Evolutionary conservation across 1,140 invertebrate genomes (phyloP).

Genomic region (Drosophila malerkotliana): DNA sequence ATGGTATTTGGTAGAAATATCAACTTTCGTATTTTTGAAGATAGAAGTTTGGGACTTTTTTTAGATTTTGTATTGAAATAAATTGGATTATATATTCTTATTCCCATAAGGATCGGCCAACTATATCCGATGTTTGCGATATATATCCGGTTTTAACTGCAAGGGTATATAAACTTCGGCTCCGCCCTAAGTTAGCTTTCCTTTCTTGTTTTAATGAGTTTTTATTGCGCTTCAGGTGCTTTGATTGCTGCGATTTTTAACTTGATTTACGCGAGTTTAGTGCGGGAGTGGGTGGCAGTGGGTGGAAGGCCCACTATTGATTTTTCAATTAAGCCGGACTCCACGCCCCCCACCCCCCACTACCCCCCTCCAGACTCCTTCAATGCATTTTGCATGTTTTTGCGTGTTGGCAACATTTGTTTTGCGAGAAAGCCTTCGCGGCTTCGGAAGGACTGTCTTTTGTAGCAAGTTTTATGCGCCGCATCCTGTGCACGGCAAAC

Average conservation of each 20-base stretch:
- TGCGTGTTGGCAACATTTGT: conserved; percentile 68
- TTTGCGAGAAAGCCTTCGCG: conserved; percentile 32
- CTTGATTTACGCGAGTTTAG: conserved; percentile 77
- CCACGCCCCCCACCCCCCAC: background rate
- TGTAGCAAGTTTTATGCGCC: conserved; percentile 73
- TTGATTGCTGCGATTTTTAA: conserved; percentile 81
- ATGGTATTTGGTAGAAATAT: too few species aligned
- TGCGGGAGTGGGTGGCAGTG: conserved; percentile 7
- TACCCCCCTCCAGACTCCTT: background rate
- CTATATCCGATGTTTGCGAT: too few species aligned
- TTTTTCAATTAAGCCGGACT: conserved; percentile 74
- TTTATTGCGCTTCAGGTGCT: conserved; percentile 79
- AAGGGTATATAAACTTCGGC: too few species aligned
- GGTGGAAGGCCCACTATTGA: conserved; percentile 59
- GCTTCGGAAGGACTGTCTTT: conserved; percentile 44
- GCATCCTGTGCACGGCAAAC: conserved; percentile 53
- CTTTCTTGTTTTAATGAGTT: conserved; percentile 82
- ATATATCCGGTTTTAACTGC: too few species aligned
- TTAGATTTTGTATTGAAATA: too few species aligned
- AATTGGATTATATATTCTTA: too few species aligned
- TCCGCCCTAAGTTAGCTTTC: too few species aligned
- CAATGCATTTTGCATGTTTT: conserved; percentile 81
- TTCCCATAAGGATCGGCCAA: too few species aligned
- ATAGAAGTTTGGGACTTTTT: too few species aligned
- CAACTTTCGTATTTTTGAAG: too few species aligned